Conservation (phyloP, 1,140 invertebrate genomes). For the Panagrolaimus sp. region DNA sequence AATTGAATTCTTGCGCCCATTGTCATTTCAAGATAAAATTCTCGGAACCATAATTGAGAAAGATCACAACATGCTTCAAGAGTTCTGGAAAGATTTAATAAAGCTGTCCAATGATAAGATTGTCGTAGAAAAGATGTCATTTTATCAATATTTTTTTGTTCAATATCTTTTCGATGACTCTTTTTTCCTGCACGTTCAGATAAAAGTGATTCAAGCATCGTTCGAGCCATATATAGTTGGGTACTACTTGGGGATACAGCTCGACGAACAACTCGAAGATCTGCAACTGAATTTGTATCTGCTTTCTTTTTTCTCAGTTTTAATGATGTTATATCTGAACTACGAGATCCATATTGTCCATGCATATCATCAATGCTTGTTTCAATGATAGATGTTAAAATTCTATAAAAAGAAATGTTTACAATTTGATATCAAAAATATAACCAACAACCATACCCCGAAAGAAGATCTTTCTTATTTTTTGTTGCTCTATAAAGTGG, state of each 20-base stretch:
- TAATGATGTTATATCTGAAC: constrained; percentile 24
- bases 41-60: constrained; percentile 95
- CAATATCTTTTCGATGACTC: constrained; percentile 91
- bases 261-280: constrained; percentile 65
- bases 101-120: constrained; percentile 92
- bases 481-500: constrained; percentile 92
- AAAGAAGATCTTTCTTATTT: constrained; percentile 87
- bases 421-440: neutral
- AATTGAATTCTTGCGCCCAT: constrained; percentile 99
- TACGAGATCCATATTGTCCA: constrained; percentile 30
- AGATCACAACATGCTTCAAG: constrained; percentile 91
- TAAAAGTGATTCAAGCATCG: constrained; percentile 94
- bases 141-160: constrained; percentile 78
- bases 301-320: constrained; percentile 30
- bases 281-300: constrained; percentile 70
- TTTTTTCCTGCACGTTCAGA: constrained; percentile 81
- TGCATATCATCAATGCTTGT: constrained; percentile 36
- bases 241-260: constrained; percentile 51
- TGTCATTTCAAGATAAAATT: constrained; percentile 99
- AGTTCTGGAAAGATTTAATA: constrained; percentile 69
- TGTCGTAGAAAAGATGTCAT: constrained; percentile 92
- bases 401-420: constrained; percentile 22
- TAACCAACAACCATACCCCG: constrained; percentile 65
- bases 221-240: constrained; percentile 90
- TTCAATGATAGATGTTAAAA: constrained; percentile 47